Percentiles rank a stretch among this genome's conserved stretches.
phyloP scores from a whole-genome alignment of 2,888 invertebrate species.

The Brachynemurus nebulosus region DNA sequence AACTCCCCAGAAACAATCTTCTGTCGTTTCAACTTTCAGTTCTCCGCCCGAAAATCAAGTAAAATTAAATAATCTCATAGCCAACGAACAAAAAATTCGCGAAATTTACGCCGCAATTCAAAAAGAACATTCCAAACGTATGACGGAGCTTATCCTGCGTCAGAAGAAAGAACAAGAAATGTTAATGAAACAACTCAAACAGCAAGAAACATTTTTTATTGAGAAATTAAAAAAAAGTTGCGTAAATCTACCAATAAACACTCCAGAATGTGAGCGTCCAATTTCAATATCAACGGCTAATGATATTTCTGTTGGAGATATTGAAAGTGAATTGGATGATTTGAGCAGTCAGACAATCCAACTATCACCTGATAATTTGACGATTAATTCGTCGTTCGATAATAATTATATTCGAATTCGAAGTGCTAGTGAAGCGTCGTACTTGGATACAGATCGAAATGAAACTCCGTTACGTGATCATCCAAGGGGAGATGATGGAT shows the following conservation, averaged over 20 bases:
- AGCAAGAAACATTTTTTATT: constrained; percentile 45
- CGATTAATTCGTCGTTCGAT: too few relatives aligned
- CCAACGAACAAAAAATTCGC: constrained; percentile 10
- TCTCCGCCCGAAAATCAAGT: not conserved
- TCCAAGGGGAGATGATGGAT: too few relatives aligned
- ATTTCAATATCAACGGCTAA: not conserved
- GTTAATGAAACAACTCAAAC: constrained; percentile 49
- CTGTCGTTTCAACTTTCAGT: not conserved
- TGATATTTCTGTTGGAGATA: not conserved
- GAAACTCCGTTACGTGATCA: too few relatives aligned
- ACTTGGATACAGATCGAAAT: too few relatives aligned
- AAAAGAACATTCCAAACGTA: constrained; percentile 47
- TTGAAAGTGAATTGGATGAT: not conserved
- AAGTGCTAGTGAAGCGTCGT: too few relatives aligned
- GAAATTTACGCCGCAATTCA: constrained; percentile 32
- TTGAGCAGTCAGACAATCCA: not conserved
- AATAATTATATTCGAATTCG: too few relatives aligned
- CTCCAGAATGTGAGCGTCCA: too few relatives aligned
- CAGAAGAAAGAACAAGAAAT: constrained; percentile 49
- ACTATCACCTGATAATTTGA: not conserved
- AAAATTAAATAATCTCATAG: not conserved
- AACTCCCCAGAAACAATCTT: constrained; percentile 1
- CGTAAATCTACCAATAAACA: not conserved
- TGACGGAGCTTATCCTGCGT: constrained; percentile 44
- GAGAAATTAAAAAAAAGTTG: constrained; percentile 26